phyloP scores from a whole-genome alignment of 2,888 invertebrate species.

The Neocrepidodera transversa region DNA sequence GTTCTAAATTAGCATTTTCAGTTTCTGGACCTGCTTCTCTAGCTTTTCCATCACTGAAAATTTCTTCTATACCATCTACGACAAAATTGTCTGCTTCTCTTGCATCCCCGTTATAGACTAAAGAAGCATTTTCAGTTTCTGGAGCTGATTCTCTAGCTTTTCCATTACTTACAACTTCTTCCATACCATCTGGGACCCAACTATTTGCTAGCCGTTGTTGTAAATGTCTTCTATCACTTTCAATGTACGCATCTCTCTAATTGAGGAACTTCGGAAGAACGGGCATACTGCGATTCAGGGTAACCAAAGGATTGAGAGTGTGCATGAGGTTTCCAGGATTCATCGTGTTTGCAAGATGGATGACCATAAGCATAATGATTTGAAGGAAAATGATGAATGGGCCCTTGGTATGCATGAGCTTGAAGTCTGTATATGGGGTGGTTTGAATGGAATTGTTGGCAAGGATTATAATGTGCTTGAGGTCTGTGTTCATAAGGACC shows the following conservation, averaged over 20 bases:
- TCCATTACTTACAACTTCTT: not conserved
- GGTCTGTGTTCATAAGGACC: conserved; percentile 32
- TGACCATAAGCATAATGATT: conserved; percentile 22
- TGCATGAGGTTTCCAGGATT: not conserved
- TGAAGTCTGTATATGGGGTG: conserved; percentile 16
- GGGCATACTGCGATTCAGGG: not conserved
- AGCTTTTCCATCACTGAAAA: not conserved
- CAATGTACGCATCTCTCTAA: conserved; percentile 46
- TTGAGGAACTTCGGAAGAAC: not conserved
- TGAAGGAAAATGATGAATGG: conserved; percentile 25
- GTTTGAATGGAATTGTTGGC: too few species aligned
- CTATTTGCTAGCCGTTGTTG: conserved; percentile 36
- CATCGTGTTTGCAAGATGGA: conserved; percentile 12
- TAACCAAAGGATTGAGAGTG: not conserved
- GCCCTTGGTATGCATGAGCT: conserved; percentile 31
- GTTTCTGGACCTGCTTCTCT: not conserved
- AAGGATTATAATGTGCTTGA: conserved; percentile 30
- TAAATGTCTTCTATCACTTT: conserved; percentile 48
- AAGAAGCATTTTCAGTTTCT: not conserved
- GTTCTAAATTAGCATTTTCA: not conserved
- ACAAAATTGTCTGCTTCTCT: conserved; percentile 22
- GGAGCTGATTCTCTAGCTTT: conserved; percentile 10
- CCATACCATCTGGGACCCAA: conserved; percentile 18
- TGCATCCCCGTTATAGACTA: not conserved
- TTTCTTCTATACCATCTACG: conserved; percentile 13